phyloP scores from a whole-genome alignment of 2,888 invertebrate genomes.

The Ennomos erosarius region DNA sequence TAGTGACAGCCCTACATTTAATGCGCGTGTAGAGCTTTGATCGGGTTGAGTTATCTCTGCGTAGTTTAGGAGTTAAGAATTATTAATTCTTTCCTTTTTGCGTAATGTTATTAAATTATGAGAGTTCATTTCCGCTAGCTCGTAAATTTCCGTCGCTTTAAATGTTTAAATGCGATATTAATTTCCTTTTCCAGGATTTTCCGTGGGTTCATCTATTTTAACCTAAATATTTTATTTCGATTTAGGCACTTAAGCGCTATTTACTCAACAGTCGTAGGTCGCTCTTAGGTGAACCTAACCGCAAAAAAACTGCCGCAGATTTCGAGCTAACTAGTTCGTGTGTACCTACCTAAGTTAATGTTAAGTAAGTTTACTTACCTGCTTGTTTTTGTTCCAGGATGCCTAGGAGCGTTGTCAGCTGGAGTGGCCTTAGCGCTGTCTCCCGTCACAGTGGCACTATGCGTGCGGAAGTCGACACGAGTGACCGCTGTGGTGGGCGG shows the following conservation, averaged over 20 bases:
- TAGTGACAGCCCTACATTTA: conserved; percentile 1
- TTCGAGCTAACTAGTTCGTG: no score
- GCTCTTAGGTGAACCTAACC: no score
- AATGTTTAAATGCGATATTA: conserved; percentile 11
- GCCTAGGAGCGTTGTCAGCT: conserved; percentile 92
- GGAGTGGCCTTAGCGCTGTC: conserved; percentile 92
- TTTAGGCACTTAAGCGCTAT: no score
- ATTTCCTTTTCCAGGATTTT: conserved; percentile 10
- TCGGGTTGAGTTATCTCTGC: conserved; percentile 15
- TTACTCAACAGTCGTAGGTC: no score
- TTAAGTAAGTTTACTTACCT: no score
- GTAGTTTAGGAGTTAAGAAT: conserved; percentile 17
- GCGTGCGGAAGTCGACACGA: conserved; percentile 94
- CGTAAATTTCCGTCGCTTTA: conserved; percentile 19
- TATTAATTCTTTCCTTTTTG: conserved; percentile 20
- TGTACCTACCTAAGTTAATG: no score
- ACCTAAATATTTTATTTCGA: no score
- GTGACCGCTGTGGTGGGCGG: conserved; percentile 95
- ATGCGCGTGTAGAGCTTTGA: neutral
- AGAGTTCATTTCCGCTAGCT: conserved; percentile 29
- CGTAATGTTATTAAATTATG: conserved; percentile 22
- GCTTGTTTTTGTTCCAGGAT: conserved; percentile 87
- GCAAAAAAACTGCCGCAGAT: no score
- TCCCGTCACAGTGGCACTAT: conserved; percentile 93
- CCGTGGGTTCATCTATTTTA: neutral